These are phyloP conservation scores for Capitella teleta DNA, from an alignment of 1,140 invertebrate genomes.

Conservation along the genomic window DNA sequence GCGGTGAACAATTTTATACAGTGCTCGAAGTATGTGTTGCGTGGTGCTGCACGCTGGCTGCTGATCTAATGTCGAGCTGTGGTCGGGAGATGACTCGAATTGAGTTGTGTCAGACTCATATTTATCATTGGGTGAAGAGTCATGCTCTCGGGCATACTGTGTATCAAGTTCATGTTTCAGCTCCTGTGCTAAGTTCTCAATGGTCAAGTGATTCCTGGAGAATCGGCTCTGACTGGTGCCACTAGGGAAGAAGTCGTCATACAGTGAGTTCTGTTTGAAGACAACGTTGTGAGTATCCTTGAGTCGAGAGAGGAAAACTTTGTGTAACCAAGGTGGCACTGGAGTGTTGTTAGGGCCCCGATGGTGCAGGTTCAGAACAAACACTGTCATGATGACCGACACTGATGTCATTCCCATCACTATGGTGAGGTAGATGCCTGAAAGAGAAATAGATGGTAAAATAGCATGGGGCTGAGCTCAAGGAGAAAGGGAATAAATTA, in stretches of 20 bases:
- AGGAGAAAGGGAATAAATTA: not conserved
- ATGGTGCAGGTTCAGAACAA: conserved; percentile 39
- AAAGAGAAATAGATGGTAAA: not conserved
- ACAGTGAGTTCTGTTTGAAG: not conserved
- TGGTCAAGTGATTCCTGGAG: not conserved
- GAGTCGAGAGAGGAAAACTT: not conserved
- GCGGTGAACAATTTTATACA: not conserved
- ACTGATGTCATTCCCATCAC: conserved; percentile 41
- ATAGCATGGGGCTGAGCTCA: not conserved
- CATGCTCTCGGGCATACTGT: not conserved
- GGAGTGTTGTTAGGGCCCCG: conserved; percentile 22
- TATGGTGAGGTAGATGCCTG: conserved; percentile 41
- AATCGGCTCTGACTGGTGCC: not conserved
- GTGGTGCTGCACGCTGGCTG: not conserved
- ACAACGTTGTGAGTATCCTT: not conserved
- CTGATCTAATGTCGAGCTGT: not conserved
- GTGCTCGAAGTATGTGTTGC: not conserved
- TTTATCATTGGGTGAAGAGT: too few species aligned
- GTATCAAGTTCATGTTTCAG: not conserved
- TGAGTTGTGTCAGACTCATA: not conserved
- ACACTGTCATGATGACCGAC: conserved; percentile 41
- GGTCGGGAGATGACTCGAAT: not conserved
- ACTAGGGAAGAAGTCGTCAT: not conserved
- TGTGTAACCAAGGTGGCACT: conserved; percentile 26
- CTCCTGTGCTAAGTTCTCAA: not conserved